Conservation (phyloP, 2,888 invertebrate species). For the Oscheius sp. region DNA sequence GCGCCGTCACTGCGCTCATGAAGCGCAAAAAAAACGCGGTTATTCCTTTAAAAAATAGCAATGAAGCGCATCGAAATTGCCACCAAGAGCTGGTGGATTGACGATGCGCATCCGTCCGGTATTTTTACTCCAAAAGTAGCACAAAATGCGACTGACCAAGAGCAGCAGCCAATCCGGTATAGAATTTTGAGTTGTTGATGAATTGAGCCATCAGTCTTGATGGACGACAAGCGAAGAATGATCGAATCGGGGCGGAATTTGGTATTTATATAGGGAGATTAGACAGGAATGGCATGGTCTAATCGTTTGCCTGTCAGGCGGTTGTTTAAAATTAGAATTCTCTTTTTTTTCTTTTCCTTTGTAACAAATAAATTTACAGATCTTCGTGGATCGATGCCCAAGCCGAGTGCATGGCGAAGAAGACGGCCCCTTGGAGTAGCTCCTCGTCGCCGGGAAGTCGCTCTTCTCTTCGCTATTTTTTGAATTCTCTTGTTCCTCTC, state of each 20-base stretch:
- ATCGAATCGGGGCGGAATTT: not conserved
- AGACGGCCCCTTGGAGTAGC: conserved; percentile 51
- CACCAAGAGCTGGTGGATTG: too few species aligned
- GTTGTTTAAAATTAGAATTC: too few species aligned
- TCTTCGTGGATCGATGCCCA: conserved; percentile 50
- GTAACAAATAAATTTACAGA: not conserved
- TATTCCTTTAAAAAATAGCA: too few species aligned
- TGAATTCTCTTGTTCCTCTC: conserved; percentile 31
- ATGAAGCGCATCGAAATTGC: too few species aligned
- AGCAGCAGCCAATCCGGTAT: conserved; percentile 2
- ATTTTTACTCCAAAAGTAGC: conserved; percentile 1
- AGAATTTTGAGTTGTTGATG: not conserved
- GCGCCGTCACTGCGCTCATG: too few species aligned
- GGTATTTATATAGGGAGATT: too few species aligned
- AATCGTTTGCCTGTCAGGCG: too few species aligned
- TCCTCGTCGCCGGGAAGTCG: conserved; percentile 40
- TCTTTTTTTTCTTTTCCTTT: not conserved
- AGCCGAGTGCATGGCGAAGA: conserved; percentile 56
- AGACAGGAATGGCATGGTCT: too few species aligned
- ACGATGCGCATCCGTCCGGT: too few species aligned
- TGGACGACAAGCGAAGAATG: not conserved
- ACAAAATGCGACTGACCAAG: not conserved
- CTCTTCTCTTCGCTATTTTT: conserved; percentile 40
- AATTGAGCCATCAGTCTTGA: not conserved
- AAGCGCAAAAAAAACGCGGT: too few species aligned